Conservation (phyloP, 2,113 vertebrate species). For the Apodemus sylvaticus region DNA sequence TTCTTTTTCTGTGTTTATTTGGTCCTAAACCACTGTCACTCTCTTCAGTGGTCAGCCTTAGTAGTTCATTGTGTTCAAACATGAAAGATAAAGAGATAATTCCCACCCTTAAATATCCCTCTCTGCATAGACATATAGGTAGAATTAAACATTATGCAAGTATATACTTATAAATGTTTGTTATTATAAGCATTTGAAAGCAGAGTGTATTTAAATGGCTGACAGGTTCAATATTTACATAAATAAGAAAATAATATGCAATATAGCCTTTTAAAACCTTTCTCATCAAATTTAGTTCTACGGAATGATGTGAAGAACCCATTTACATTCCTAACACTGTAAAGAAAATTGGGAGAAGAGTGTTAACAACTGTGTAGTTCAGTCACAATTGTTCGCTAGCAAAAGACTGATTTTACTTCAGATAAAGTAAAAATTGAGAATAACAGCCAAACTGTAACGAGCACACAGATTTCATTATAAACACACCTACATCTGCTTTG, state of each 20-base stretch:
- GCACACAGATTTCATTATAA: slow-evolving; percentile 63
- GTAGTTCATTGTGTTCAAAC: background rate
- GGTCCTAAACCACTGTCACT: background rate
- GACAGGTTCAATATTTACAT: slow-evolving; percentile 57
- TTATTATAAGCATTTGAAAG: background rate
- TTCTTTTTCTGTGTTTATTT: background rate
- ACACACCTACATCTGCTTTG: slow-evolving; percentile 74
- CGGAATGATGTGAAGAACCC: slow-evolving; percentile 45
- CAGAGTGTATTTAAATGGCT: slow-evolving; percentile 32
- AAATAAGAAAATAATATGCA: slow-evolving; percentile 60
- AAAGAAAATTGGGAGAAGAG: slow-evolving; percentile 66
- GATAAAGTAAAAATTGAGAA: slow-evolving; percentile 67
- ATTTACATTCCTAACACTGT: slow-evolving; percentile 65
- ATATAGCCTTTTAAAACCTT: slow-evolving; percentile 42
- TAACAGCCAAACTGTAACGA: slow-evolving; percentile 41
- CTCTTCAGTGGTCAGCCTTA: background rate
- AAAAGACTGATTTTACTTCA: slow-evolving; percentile 75
- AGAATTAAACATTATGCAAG: background rate
- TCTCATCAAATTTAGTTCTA: slow-evolving; percentile 69
- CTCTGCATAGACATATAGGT: background rate
- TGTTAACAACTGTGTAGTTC: slow-evolving; percentile 77
- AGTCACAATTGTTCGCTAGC: slow-evolving; percentile 70
- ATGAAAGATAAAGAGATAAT: slow-evolving; percentile 23
- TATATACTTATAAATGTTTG: background rate
- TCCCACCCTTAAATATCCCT: background rate